A percentile compares a stretch with the other conserved stretches of the same genome.
Evolutionary conservation across 2,888 invertebrate species (phyloP).

Genomic region (Apodemia duryi): DNA sequence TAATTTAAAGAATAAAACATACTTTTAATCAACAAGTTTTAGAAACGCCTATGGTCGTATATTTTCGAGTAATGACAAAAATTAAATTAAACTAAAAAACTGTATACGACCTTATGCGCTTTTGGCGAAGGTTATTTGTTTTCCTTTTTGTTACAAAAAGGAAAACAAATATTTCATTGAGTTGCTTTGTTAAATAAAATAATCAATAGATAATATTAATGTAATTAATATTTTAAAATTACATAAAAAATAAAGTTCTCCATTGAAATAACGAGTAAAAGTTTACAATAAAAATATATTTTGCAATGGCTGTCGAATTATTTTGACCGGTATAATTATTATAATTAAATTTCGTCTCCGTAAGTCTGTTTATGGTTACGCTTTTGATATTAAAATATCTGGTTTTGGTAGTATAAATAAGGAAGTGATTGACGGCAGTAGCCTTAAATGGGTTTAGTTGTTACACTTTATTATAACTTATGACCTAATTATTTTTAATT

Average conservation of each 20-base stretch:
- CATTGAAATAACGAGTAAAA: neutral
- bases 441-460: conserved; percentile 11
- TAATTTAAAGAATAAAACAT: too few relatives aligned
- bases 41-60: too few relatives aligned
- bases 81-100: too few relatives aligned
- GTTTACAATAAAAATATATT: neutral
- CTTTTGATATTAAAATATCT: conserved; percentile 15
- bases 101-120: too few relatives aligned
- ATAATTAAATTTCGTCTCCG: conserved; percentile 14
- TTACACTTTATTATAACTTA: neutral
- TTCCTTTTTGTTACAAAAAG: too few relatives aligned
- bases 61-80: too few relatives aligned
- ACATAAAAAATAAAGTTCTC: neutral
- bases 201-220: too few relatives aligned
- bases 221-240: neutral
- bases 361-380: conserved; percentile 4
- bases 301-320: conserved; percentile 1
- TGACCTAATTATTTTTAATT: conserved; percentile 14
- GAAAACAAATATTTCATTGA: too few relatives aligned
- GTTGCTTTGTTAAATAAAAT: too few relatives aligned
- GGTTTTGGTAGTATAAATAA: conserved; percentile 6
- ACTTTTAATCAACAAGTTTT: too few relatives aligned
- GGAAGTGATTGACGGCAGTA: neutral
- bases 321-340: conserved; percentile 9
- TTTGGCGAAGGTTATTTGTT: too few relatives aligned